Conservation (phyloP, 2,113 vertebrate species). For the Pogona vitticeps region DNA sequence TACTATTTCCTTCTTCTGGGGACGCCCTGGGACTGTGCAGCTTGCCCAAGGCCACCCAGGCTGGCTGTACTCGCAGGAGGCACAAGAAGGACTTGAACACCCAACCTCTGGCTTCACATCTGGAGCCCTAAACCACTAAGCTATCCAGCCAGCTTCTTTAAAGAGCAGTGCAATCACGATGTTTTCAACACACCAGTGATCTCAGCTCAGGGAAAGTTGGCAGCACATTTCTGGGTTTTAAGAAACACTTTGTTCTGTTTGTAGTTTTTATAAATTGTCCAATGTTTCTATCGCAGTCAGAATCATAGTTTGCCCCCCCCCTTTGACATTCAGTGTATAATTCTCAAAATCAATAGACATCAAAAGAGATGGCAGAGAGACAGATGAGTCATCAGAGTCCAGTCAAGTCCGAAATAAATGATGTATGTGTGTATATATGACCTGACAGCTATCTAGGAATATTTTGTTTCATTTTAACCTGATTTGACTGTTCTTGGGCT, state of each 20-base stretch:
- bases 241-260: background rate
- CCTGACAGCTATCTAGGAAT: conserved; percentile 41
- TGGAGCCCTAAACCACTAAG: too few relatives aligned
- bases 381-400: conserved; percentile 46
- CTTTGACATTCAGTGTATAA: conserved; percentile 60
- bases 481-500: conserved; percentile 58
- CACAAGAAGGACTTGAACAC: too few relatives aligned
- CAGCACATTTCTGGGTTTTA: conserved; percentile 17
- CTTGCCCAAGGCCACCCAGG: too few relatives aligned
- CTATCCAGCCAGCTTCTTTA: too few relatives aligned
- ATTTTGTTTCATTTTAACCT: conserved; percentile 69
- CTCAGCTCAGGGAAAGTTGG: background rate
- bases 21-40: too few relatives aligned
- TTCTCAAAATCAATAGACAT: conserved; percentile 66
- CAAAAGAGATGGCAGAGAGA: conserved; percentile 55
- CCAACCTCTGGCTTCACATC: too few relatives aligned
- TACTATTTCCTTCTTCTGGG: too few relatives aligned
- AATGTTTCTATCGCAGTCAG: conserved; percentile 37
- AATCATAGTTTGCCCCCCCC: conserved; percentile 43
- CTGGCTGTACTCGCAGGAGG: too few relatives aligned
- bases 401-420: conserved; percentile 51
- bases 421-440: conserved; percentile 52
- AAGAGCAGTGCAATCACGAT: background rate
- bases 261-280: conserved; percentile 34
- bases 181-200: background rate